Conservation (phyloP, 2,888 invertebrate genomes). For the Morpho achilles region DNA sequence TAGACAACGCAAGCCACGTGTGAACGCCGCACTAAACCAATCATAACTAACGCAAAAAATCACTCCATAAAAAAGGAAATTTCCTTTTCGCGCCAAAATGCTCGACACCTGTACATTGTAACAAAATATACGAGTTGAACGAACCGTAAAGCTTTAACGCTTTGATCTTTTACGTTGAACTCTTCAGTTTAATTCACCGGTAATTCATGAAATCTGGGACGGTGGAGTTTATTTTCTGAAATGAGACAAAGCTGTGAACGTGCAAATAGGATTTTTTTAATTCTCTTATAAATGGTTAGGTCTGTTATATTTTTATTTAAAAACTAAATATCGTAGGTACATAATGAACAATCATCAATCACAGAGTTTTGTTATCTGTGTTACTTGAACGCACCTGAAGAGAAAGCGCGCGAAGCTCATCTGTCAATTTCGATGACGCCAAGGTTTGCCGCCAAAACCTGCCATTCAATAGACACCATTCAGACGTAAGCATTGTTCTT, state of each 20-base stretch:
- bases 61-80: slow-evolving; percentile 14
- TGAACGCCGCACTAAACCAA: slow-evolving; percentile 45
- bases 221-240: slow-evolving; percentile 51
- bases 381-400: slow-evolving; percentile 71
- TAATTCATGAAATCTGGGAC: slow-evolving; percentile 54
- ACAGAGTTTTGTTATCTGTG: slow-evolving; percentile 41
- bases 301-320: slow-evolving; percentile 13
- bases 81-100: slow-evolving; percentile 17
- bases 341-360: slow-evolving; percentile 37
- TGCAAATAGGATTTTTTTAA: slow-evolving; percentile 17
- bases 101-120: slow-evolving; percentile 13
- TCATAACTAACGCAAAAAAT: slow-evolving; percentile 49
- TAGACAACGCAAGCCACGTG: slow-evolving; percentile 28
- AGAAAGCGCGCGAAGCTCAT: slow-evolving; percentile 67
- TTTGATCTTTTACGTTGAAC: slow-evolving; percentile 48
- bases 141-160: slow-evolving; percentile 26
- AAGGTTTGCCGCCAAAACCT: slow-evolving; percentile 60
- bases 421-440: slow-evolving; percentile 57
- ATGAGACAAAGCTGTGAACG: slow-evolving; percentile 48
- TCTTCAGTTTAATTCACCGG: slow-evolving; percentile 37
- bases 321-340: slow-evolving; percentile 11
- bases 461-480: slow-evolving; percentile 49
- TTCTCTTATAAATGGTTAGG: slow-evolving; percentile 31
- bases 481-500: slow-evolving; percentile 58
- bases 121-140: slow-evolving; percentile 14